Evolutionary conservation across 2,113 vertebrate species (phyloP).

Genomic region (Spea bombifrons): DNA sequence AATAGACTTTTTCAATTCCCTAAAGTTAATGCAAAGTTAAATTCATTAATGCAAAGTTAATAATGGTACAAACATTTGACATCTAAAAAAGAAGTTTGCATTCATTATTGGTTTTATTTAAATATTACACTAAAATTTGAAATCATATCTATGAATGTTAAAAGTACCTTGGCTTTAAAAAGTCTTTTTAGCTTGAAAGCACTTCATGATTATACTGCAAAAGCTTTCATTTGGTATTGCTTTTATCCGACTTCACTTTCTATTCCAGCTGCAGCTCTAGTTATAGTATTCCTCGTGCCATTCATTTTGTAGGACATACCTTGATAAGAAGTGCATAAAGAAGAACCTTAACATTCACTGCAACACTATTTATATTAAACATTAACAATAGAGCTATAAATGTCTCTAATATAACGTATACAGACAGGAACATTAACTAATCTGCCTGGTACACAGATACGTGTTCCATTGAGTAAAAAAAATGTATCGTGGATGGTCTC

Average conservation of each 20-base stretch:
- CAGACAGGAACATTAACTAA: too few relatives aligned
- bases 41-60: not conserved
- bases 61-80: constrained; percentile 20
- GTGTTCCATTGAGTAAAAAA: too few relatives aligned
- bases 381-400: too few relatives aligned
- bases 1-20: not conserved
- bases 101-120: not conserved
- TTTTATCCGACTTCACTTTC: constrained; percentile 17
- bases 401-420: too few relatives aligned
- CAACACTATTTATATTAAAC: too few relatives aligned
- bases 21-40: constrained; percentile 24
- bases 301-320: too few relatives aligned
- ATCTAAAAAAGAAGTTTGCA: constrained; percentile 10
- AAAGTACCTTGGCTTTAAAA: constrained; percentile 28
- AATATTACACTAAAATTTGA: constrained; percentile 27
- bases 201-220: constrained; percentile 37
- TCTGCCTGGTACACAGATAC: too few relatives aligned
- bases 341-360: too few relatives aligned
- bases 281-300: too few relatives aligned
- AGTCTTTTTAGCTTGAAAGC: constrained; percentile 33
- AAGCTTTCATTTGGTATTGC: constrained; percentile 37
- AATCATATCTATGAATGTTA: constrained; percentile 28
- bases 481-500: too few relatives aligned
- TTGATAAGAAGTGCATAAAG: too few relatives aligned
- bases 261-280: too few relatives aligned